A percentile compares a stretch with the other conserved stretches of the same genome.
Evolutionary conservation across 2,797 vertebrate genomes (phyloP).

Genomic region (Mormyrops boulengeri): DNA sequence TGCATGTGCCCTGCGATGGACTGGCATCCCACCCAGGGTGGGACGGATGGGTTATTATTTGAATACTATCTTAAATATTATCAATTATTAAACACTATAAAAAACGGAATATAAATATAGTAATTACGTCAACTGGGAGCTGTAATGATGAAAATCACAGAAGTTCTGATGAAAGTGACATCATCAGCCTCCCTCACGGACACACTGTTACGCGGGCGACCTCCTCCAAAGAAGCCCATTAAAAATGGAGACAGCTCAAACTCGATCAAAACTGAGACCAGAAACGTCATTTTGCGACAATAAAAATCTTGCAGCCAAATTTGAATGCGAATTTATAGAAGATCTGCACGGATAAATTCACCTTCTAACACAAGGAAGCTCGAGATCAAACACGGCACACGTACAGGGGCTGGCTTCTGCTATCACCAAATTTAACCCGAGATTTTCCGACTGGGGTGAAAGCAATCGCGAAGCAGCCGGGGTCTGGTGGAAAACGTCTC

Average conservation of each 20-base stretch:
- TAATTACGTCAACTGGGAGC: neutral
- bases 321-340: neutral
- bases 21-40: neutral
- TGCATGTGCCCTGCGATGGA: neutral
- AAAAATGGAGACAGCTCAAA: neutral
- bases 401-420: neutral
- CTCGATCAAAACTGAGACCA: neutral
- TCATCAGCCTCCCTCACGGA: neutral
- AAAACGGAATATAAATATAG: neutral
- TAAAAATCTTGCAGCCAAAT: neutral
- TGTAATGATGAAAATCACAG: neutral
- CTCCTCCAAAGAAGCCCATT: too few relatives aligned
- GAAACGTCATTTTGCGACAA: neutral
- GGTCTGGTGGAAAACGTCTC: neutral
- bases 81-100: neutral
- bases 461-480: neutral
- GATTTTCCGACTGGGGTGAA: neutral
- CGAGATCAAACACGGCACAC: neutral
- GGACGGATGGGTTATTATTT: neutral
- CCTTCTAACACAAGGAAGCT: neutral
- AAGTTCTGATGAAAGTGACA: neutral
- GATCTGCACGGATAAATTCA: neutral
- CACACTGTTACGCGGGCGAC: neutral
- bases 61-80: neutral
- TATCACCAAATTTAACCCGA: neutral